phyloP scores from a whole-genome alignment of 1,140 invertebrate species.

The Drosophila pseudoananassae region DNA sequence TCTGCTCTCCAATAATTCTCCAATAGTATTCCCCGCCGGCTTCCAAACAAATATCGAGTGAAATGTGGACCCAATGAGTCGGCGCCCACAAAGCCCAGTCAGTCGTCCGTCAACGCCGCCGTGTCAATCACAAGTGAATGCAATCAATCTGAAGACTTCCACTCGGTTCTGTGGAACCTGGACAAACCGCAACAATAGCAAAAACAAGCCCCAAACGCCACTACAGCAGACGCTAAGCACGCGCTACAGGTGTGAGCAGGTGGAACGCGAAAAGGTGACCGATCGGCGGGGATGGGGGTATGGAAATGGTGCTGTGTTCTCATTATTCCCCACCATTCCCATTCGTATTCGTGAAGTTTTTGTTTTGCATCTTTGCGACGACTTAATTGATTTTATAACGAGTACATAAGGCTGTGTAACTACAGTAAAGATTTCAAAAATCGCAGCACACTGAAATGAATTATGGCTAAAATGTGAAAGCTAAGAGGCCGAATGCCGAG shows the following conservation, averaged over 20 bases:
- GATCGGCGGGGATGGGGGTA: background rate
- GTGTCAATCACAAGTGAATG: constrained; percentile 34
- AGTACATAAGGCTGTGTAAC: constrained; percentile 32
- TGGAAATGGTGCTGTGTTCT: constrained; percentile 38
- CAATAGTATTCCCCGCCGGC: constrained; percentile 13
- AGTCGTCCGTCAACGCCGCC: constrained; percentile 5
- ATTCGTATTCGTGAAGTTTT: constrained; percentile 41
- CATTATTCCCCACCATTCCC: constrained; percentile 30
- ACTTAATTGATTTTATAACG: constrained; percentile 56
- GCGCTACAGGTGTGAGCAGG: constrained; percentile 61
- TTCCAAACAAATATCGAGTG: constrained; percentile 24
- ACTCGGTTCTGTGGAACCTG: constrained; percentile 28
- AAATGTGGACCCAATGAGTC: constrained; percentile 11
- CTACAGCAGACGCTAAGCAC: constrained; percentile 40
- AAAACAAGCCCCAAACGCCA: constrained; percentile 1
- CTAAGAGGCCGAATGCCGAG: background rate
- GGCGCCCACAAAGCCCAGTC: background rate
- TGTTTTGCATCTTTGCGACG: constrained; percentile 42
- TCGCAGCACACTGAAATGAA: background rate
- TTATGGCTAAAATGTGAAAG: constrained; percentile 4
- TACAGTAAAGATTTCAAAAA: constrained; percentile 14
- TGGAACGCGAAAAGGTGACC: constrained; percentile 32
- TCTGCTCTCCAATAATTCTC: constrained; percentile 58
- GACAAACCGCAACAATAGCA: constrained; percentile 21
- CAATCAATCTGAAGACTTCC: constrained; percentile 34